These are phyloP conservation scores for Notamacropus eugenii DNA, from an alignment of 2,797 vertebrate genomes.

Conservation along the genomic window DNA sequence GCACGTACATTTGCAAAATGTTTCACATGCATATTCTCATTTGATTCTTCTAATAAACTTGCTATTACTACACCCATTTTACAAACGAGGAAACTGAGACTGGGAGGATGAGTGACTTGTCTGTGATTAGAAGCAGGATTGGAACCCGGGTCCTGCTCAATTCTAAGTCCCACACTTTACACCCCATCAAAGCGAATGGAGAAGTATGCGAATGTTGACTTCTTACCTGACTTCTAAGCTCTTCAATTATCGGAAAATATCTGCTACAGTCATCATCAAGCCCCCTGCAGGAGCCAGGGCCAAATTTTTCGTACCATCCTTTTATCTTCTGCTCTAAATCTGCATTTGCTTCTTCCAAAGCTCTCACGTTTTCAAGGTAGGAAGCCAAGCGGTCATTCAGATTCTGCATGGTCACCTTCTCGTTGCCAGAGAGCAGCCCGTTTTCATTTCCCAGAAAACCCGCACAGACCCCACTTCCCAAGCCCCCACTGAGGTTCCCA, in stretches of 20 bases:
- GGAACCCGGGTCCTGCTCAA: not conserved
- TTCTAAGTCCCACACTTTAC: not conserved
- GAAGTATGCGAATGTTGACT: not conserved
- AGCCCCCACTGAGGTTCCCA: conserved; percentile 79
- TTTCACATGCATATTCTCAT: not conserved
- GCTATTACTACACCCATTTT: not conserved
- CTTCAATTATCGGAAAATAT: conserved; percentile 84
- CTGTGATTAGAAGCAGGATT: not conserved
- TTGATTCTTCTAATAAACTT: not conserved
- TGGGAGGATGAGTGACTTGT: not conserved
- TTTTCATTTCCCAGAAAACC: conserved; percentile 72
- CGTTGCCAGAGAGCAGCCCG: conserved; percentile 82
- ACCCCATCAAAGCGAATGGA: not conserved
- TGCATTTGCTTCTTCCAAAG: conserved; percentile 87
- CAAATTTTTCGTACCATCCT: conserved; percentile 87
- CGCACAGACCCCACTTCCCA: not conserved
- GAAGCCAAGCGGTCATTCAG: conserved; percentile 92
- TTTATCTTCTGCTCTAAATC: conserved; percentile 90
- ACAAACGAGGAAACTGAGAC: not conserved
- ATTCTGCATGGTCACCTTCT: conserved; percentile 94
- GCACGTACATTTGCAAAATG: not conserved
- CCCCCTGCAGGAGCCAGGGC: conserved; percentile 77
- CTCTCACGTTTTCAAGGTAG: conserved; percentile 92
- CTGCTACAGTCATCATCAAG: conserved; percentile 85
- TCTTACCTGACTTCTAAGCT: conserved; percentile 91